Evolutionary conservation across 2,113 vertebrate species (phyloP).

Genomic region (Leucoraja erinaceus): DNA sequence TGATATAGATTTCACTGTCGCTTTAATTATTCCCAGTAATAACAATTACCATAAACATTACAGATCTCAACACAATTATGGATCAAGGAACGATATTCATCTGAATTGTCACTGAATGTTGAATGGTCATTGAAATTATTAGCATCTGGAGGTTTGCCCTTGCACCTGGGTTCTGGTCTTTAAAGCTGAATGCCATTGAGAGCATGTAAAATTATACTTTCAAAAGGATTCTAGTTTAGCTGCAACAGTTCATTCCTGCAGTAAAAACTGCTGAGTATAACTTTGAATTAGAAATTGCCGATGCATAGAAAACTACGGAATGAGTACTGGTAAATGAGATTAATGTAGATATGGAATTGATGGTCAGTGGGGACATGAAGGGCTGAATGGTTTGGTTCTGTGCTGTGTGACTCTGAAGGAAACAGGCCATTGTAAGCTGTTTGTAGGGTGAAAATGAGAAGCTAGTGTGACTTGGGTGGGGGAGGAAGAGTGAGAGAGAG

Average conservation of each 20-base stretch:
- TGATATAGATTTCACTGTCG: background rate
- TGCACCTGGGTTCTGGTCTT: background rate
- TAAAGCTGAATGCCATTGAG: background rate
- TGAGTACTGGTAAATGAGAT: too few relatives aligned
- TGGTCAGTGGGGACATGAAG: too few relatives aligned
- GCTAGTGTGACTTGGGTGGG: too few relatives aligned
- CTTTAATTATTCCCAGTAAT: slow-evolving; percentile 3
- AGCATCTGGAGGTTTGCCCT: background rate
- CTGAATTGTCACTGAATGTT: slow-evolving; percentile 13
- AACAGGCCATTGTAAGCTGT: too few relatives aligned
- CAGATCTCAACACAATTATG: background rate
- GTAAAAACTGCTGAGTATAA: background rate
- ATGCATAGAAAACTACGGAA: too few relatives aligned
- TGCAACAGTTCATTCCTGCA: background rate
- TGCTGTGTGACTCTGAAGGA: too few relatives aligned
- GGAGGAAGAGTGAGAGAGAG: too few relatives aligned
- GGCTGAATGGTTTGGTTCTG: too few relatives aligned
- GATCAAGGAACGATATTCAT: slow-evolving; percentile 17
- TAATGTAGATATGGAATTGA: too few relatives aligned
- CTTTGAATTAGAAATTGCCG: background rate
- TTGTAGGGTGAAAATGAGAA: too few relatives aligned
- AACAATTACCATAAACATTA: background rate
- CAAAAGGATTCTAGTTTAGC: background rate
- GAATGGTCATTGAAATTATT: background rate
- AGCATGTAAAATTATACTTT: background rate